phyloP scores from a whole-genome alignment of 2,113 vertebrate genomes.

The Microtus oregoni region DNA sequence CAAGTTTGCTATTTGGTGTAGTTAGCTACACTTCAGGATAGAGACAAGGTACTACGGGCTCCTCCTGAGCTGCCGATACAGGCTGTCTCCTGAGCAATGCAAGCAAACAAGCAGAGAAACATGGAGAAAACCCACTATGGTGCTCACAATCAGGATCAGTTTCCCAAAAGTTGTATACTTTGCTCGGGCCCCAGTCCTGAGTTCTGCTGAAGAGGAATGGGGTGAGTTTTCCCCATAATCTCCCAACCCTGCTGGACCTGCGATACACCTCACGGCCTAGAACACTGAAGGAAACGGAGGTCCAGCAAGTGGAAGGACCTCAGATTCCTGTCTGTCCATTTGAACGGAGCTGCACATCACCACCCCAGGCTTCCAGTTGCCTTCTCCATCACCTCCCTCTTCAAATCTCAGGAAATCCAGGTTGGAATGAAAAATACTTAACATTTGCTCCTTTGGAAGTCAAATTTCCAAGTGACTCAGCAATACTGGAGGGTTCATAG shows the following conservation, averaged over 20 bases:
- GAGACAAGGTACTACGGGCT: background rate
- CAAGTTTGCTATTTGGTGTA: slow-evolving; percentile 51
- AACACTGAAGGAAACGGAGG: background rate
- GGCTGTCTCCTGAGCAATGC: background rate
- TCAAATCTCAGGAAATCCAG: slow-evolving; percentile 24
- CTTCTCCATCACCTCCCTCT: background rate
- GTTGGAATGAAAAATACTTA: slow-evolving; percentile 41
- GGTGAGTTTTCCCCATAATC: background rate
- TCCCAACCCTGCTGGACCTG: background rate
- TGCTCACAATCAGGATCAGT: background rate
- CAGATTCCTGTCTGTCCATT: background rate
- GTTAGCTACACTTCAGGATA: background rate
- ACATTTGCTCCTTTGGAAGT: slow-evolving; percentile 67
- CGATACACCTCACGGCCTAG: background rate
- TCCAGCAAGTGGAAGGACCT: background rate
- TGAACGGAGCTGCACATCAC: background rate
- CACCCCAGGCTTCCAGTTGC: background rate
- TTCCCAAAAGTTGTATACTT: background rate
- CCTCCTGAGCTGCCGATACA: background rate
- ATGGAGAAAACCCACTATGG: background rate
- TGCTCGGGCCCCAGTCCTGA: background rate
- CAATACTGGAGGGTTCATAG: slow-evolving; percentile 23
- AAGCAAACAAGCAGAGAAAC: background rate
- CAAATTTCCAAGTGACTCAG: slow-evolving; percentile 69
- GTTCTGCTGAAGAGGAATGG: background rate